Conservation (phyloP, 2,888 invertebrate species). For the Polylopha cassiicola region DNA sequence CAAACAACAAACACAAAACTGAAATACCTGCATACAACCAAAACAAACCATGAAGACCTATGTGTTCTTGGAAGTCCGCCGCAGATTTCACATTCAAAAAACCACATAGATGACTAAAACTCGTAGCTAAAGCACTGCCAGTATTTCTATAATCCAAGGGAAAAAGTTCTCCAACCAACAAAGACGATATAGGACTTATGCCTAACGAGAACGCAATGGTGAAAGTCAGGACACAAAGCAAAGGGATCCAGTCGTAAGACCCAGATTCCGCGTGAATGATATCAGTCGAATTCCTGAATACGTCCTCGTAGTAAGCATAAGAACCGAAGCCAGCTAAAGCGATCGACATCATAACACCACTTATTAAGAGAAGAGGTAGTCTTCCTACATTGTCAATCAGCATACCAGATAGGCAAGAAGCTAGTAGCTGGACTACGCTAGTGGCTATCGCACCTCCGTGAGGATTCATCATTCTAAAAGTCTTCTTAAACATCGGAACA, state of each 20-base stretch:
- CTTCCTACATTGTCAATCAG: constrained; percentile 92
- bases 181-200: constrained; percentile 85
- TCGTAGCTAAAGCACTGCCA: constrained; percentile 84
- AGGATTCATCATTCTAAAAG: constrained; percentile 87
- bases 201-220: constrained; percentile 90
- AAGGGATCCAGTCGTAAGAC: constrained; percentile 88
- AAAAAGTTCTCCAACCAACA: constrained; percentile 84
- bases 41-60: constrained; percentile 89
- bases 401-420: constrained; percentile 87
- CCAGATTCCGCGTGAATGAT: constrained; percentile 58
- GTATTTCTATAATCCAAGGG: constrained; percentile 83
- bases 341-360: constrained; percentile 89
- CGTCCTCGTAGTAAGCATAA: constrained; percentile 87
- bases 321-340: constrained; percentile 90
- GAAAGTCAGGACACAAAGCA: constrained; percentile 88
- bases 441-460: constrained; percentile 90
- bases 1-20: constrained; percentile 87
- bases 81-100: constrained; percentile 91
- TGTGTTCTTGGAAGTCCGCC: constrained; percentile 84
- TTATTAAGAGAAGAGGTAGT: constrained; percentile 87
- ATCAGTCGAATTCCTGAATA: constrained; percentile 60
- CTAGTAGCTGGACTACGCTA: constrained; percentile 88
- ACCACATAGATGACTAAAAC: constrained; percentile 91
- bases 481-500: constrained; percentile 90
- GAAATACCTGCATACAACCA: constrained; percentile 91